These are phyloP conservation scores for Aculops lycopersici DNA, from an alignment of 1,140 invertebrate species.

Conservation along the genomic window DNA sequence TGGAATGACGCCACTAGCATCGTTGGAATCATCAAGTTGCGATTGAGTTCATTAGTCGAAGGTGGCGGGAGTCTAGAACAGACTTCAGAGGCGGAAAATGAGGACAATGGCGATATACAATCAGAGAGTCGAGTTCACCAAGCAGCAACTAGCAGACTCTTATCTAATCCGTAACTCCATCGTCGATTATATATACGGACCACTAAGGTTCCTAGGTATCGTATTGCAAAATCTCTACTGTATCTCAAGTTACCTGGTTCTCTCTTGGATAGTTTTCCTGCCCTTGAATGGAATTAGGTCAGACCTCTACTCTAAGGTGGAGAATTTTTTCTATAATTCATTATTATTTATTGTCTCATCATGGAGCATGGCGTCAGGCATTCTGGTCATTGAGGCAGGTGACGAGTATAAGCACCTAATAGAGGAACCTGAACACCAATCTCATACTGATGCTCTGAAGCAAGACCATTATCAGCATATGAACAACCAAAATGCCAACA, in stretches of 20 bases:
- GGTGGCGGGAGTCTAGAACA: no score
- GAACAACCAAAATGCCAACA: no score
- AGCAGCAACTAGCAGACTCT: no score
- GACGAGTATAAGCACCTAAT: neutral
- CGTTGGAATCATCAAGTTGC: no score
- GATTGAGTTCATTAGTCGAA: no score
- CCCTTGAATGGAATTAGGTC: constrained; percentile 5
- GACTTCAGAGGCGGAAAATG: no score
- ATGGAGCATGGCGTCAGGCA: constrained; percentile 4
- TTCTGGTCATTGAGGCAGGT: neutral
- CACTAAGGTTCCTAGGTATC: neutral
- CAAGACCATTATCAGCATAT: no score
- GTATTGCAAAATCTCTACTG: constrained; percentile 7
- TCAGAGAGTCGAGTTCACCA: no score
- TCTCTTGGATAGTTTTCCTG: constrained; percentile 6
- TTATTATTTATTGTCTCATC: constrained; percentile 6
- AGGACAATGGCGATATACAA: no score
- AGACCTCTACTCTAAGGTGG: constrained; percentile 3
- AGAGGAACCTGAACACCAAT: neutral
- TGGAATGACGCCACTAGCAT: no score
- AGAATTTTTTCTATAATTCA: constrained; percentile 7
- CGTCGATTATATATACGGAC: neutral
- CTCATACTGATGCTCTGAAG: neutral
- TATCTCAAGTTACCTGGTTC: constrained; percentile 4
- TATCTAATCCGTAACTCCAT: no score